Evolutionary conservation across 2,888 invertebrate genomes (phyloP).

Genomic region (Metopia argyrocephala): DNA sequence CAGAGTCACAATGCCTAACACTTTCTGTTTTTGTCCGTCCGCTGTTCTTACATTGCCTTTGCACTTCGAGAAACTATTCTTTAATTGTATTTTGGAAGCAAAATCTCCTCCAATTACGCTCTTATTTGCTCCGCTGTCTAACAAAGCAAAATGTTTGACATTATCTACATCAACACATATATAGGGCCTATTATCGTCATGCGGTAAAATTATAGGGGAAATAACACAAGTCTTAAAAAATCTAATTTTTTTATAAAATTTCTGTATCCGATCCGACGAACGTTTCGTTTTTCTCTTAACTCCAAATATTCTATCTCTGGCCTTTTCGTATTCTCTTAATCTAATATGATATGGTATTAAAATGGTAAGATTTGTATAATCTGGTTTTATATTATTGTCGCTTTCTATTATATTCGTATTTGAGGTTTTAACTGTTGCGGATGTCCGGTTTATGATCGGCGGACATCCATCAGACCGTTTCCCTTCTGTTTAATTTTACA

Average conservation of each 20-base stretch:
- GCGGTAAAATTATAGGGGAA: not conserved
- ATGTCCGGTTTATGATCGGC: not conserved
- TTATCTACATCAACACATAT: not conserved
- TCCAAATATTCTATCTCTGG: not conserved
- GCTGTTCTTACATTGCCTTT: conserved; percentile 17
- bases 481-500: not conserved
- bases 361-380: not conserved
- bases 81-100: not conserved
- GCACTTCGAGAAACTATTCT: not conserved
- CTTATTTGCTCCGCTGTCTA: conserved; percentile 35
- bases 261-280: not conserved
- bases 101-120: conserved; percentile 20
- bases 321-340: too few species aligned
- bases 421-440: not conserved
- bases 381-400: not conserved
- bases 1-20: not conserved
- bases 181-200: conserved; percentile 8
- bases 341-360: not conserved
- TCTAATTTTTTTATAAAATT: not conserved
- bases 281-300: not conserved
- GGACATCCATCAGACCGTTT: conserved; percentile 4
- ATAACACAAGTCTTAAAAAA: not conserved
- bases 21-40: conserved; percentile 20
- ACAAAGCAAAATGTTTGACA: not conserved
- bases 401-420: not conserved